These are phyloP conservation scores for Orientallactaga sibirica DNA, from an alignment of 2,797 vertebrate genomes.

Conservation along the genomic window DNA sequence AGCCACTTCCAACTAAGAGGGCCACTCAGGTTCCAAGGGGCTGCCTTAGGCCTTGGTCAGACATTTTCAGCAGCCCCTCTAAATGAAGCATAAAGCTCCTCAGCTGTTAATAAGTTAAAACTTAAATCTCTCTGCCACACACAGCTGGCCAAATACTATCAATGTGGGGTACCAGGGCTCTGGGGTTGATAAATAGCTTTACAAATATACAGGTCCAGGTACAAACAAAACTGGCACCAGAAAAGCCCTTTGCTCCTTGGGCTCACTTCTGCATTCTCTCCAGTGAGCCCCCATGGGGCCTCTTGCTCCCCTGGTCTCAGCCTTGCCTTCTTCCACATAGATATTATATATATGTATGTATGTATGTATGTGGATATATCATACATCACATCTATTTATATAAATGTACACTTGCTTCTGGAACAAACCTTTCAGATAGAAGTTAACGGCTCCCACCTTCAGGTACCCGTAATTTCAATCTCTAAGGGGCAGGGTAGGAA, in stretches of 20 bases:
- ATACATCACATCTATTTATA: constrained; percentile 91
- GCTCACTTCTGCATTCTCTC: constrained; percentile 77
- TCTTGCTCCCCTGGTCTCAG: not conserved
- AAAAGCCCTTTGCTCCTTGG: constrained; percentile 55
- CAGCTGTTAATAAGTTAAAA: constrained; percentile 97
- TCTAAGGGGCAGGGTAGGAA: constrained; percentile 74
- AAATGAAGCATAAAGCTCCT: constrained; percentile 89
- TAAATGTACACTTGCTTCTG: constrained; percentile 93
- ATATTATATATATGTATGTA: constrained; percentile 74
- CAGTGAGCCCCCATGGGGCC: not conserved
- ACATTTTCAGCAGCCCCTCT: constrained; percentile 85
- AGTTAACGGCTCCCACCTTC: constrained; percentile 87
- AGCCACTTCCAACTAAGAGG: constrained; percentile 88
- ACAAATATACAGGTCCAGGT: constrained; percentile 98
- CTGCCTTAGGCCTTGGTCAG: constrained; percentile 29
- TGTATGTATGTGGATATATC: constrained; percentile 83
- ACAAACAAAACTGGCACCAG: constrained; percentile 91
- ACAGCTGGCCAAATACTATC: constrained; percentile 92
- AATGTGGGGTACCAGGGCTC: constrained; percentile 80
- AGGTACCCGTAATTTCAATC: constrained; percentile 89
- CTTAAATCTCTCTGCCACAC: constrained; percentile 85
- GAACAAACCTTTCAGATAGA: constrained; percentile 92
- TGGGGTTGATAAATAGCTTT: constrained; percentile 98
- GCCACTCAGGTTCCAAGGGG: constrained; percentile 80
- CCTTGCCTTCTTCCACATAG: constrained; percentile 82